A percentile compares a stretch with the other conserved stretches of the same genome.
Evolutionary conservation across 1,140 invertebrate species (phyloP).

Genomic region (Ceratina australensis): DNA sequence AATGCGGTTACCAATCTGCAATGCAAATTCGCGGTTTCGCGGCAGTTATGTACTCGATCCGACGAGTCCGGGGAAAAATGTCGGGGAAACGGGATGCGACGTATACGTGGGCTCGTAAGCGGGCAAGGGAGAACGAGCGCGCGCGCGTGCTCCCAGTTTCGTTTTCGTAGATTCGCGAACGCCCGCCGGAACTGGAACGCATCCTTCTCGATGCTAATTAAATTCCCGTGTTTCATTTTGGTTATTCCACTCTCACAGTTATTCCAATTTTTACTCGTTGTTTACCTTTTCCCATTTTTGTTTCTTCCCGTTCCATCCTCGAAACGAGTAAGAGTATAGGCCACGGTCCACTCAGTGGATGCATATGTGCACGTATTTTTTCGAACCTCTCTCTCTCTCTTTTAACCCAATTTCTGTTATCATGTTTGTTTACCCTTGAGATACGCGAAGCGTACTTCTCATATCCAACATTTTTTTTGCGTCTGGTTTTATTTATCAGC

Average conservation of each 20-base stretch:
- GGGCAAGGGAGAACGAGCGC: neutral
- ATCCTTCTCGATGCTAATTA: constrained; percentile 34
- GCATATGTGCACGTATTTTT: too few relatives aligned
- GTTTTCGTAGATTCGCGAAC: constrained; percentile 23
- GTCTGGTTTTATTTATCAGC: too few relatives aligned
- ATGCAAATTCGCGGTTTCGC: constrained; percentile 65
- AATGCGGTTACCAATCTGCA: constrained; percentile 67
- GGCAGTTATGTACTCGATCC: constrained; percentile 52
- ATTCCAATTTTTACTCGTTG: constrained; percentile 5
- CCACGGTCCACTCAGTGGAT: too few relatives aligned
- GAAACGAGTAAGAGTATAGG: too few relatives aligned
- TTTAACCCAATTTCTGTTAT: too few relatives aligned
- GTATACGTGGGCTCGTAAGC: neutral
- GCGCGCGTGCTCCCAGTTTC: neutral
- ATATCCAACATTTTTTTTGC: too few relatives aligned
- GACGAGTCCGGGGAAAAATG: constrained; percentile 32
- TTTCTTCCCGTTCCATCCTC: too few relatives aligned
- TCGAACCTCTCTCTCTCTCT: too few relatives aligned
- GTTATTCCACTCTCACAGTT: neutral
- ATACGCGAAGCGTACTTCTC: too few relatives aligned
- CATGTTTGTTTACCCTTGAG: too few relatives aligned
- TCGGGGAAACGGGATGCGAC: constrained; percentile 25
- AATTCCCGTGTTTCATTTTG: constrained; percentile 20
- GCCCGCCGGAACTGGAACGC: neutral
- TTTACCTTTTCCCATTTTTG: too few relatives aligned